Evolutionary conservation across 2,888 invertebrate genomes (phyloP), one percentile per base, ranked within the genome.

Genomic region (Fissipunctia ypsillon): DNA sequence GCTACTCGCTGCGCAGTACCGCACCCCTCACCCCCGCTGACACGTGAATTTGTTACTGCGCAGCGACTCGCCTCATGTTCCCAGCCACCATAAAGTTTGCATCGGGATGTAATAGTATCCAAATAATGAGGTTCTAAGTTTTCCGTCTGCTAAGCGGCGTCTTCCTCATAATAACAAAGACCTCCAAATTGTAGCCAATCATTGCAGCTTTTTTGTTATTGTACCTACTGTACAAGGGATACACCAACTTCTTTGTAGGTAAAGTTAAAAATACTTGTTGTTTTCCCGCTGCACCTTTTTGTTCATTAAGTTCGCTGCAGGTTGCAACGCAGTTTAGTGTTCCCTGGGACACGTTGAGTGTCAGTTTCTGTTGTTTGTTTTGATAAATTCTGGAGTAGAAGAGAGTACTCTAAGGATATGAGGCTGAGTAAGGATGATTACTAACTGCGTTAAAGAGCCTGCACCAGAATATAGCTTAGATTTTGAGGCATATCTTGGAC

Each of bases 221-320:
- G 31, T 31, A 4, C 12, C 1, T 45, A 16, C 19, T 38, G 35
- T 16, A 75, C 31, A 45, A 59, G 61, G 54, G 41, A 50, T 25
- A 59, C 50, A 35, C n/a, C 14, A 82, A 81, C n/a, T 54, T 78
- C 31, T 66, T 45, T 56, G 25, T 50, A 50, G 10, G n/a, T 25
- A 28, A 61, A 65, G 60, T n/a, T n/a, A 52, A 66, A 45, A 76
- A 65, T 48, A 31, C 52, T 66, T 78, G n/a, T n/a, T 64, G 52
- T 83, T 83, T 70, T 50, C 54, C 31, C 50, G n/a, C n/a, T 70
- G 65, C 43, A 59, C 79, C 60, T 31, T 69, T 83, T 56, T 70
- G 78, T 70, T 83, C 60, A 79, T 79, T 78, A 66, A 66, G 56
- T 79, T 83, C 19, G 25, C 59, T 43, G 79, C 61, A 63, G 71